Evolutionary conservation across 2,888 invertebrate species (phyloP), one percentile per base, ranked within the genome.

Genomic region (Ectemnius continuus): DNA sequence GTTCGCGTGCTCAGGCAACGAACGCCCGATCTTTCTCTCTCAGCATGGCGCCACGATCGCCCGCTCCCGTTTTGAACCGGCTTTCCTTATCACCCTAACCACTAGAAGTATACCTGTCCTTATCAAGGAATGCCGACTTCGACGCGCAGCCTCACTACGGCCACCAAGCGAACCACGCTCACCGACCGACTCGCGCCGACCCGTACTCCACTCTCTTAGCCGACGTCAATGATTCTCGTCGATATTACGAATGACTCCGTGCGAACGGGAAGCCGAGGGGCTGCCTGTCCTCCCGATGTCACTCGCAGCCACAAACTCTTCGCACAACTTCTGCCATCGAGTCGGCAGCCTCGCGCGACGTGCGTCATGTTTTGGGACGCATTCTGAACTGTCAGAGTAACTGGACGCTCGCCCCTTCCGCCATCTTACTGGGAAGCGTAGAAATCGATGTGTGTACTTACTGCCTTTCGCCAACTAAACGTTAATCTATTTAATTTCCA

Each of bases 351-450:
- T 20, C 58, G 48, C 67, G 48, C 74, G 60, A 65, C 65, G 70
- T 61, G 72, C 79, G 79, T 75, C 79, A 78, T 78, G 79, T 75
- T 79, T 79, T 70, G 64, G 45, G 65, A 47, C 66, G 66, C 64
- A 57, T 64, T 69, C 57, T 5, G 2, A 16, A 76, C 76, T 77
- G 58, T 8, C 23, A 6, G 16, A 46, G n/a, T 13, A 47, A 62
- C 1, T 8, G 11, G 28, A 48, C 46, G 26, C 11, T 48, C 60
- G 64, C 60, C 61, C 1, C 57, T 67, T 36, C 48, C 20, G 69
- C 61, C 76, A 76, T 61, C 76, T 76, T 11, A 13, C 36, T 23
- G 57, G 4, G 13, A 66, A 16, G 28, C 14, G 57, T 23, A 18
- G 61, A 36, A 36, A 36, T 36, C 36, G 8, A 36, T 36, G 36